Percentiles rank a stretch among this genome's conserved stretches.
phyloP scores from a whole-genome alignment of 2,113 vertebrate species.

The Erpornis zantholeuca region DNA sequence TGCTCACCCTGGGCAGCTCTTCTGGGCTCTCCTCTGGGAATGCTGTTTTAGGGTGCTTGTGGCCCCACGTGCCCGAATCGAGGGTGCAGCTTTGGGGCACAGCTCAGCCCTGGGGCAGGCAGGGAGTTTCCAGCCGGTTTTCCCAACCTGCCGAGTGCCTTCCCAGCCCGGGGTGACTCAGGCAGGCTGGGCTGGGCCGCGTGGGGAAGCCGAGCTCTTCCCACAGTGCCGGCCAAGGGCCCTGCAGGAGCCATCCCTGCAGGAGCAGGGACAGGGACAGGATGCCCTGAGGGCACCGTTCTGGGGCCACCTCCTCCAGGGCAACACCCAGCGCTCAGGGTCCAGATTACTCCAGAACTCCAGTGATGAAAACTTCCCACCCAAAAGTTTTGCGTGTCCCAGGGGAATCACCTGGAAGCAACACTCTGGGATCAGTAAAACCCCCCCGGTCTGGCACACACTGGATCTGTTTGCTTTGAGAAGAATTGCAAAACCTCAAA shows the following conservation, averaged over 20 bases:
- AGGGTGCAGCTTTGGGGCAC: neutral
- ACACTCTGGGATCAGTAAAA: neutral
- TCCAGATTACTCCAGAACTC: neutral
- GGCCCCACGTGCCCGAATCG: accelerated
- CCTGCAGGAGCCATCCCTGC: neutral
- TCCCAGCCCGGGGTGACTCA: neutral
- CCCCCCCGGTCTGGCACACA: accelerated
- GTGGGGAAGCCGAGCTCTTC: neutral
- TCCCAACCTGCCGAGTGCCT: neutral
- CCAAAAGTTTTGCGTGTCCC: neutral
- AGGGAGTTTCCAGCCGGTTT: neutral
- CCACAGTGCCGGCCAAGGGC: neutral
- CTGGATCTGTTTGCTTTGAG: neutral
- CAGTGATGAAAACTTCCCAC: neutral
- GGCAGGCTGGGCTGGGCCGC: neutral
- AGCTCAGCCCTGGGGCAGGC: neutral
- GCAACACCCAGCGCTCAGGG: neutral
- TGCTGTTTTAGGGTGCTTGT: accelerated
- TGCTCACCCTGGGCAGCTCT: neutral
- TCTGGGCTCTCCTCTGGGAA: neutral
- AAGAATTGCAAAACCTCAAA: slow-evolving; percentile 2
- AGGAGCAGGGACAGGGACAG: neutral
- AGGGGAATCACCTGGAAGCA: neutral
- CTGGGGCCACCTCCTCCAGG: neutral
- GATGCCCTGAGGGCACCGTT: neutral